These are phyloP conservation scores for Conchocele bisecta DNA, from an alignment of 2,888 invertebrate genomes.

Conservation along the genomic window DNA sequence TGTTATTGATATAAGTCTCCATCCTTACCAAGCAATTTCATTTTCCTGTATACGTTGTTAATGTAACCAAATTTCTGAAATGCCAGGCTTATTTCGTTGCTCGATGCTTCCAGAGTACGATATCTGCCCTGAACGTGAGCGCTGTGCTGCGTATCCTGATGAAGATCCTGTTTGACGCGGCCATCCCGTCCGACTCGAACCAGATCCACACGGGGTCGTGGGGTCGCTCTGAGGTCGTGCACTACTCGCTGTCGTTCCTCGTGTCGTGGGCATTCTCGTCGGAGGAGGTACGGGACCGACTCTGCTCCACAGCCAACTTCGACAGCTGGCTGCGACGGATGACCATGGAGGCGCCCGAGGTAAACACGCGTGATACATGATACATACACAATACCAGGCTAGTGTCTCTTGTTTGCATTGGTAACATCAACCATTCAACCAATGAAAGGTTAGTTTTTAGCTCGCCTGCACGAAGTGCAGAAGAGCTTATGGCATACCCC, in stretches of 20 bases:
- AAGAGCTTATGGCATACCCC: too few relatives aligned
- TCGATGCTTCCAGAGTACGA: constrained; percentile 86
- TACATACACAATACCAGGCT: too few relatives aligned
- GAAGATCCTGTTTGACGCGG: constrained; percentile 93
- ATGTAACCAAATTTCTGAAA: too few relatives aligned
- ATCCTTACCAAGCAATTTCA: too few relatives aligned
- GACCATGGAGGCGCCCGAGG: constrained; percentile 94
- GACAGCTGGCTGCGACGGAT: constrained; percentile 91
- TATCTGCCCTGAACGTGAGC: constrained; percentile 93
- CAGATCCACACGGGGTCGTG: constrained; percentile 96
- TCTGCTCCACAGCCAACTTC: constrained; percentile 89
- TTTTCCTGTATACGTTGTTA: too few relatives aligned
- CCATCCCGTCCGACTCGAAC: constrained; percentile 86
- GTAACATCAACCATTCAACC: too few relatives aligned
- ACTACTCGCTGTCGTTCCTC: constrained; percentile 95
- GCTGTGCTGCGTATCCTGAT: constrained; percentile 92
- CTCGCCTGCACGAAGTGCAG: too few relatives aligned
- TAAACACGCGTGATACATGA: too few relatives aligned
- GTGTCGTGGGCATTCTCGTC: constrained; percentile 97
- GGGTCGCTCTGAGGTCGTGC: constrained; percentile 95
- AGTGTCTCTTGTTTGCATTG: too few relatives aligned
- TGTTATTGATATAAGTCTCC: too few relatives aligned
- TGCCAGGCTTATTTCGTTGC: too few relatives aligned
- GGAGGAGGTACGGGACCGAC: constrained; percentile 88
- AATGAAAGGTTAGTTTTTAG: too few relatives aligned